phyloP scores from a whole-genome alignment of 2,888 invertebrate genomes.

The Philaethria dido region DNA sequence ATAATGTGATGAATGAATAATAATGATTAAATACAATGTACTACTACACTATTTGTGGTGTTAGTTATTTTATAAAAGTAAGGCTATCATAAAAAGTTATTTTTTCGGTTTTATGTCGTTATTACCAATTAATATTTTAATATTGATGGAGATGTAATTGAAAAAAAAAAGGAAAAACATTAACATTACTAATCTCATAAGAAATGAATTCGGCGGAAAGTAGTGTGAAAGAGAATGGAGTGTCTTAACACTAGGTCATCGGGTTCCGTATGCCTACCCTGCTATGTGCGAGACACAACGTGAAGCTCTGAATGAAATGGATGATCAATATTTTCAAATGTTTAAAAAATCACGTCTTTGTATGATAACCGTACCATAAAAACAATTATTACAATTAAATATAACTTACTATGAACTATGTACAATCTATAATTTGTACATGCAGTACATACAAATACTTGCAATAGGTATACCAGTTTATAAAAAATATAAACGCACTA shows the following conservation, averaged over 20 bases:
- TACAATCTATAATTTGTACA: conserved; percentile 64
- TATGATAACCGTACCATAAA: conserved; percentile 19
- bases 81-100: conserved; percentile 11
- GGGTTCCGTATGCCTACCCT: too few relatives aligned
- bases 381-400: conserved; percentile 21
- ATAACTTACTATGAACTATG: conserved; percentile 17
- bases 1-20: neutral
- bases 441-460: conserved; percentile 52
- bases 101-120: too few relatives aligned
- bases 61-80: neutral
- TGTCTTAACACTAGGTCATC: too few relatives aligned
- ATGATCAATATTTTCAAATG: too few relatives aligned
- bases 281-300: too few relatives aligned
- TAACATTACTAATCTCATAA: too few relatives aligned
- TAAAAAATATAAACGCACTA: conserved; percentile 45
- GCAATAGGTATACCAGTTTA: conserved; percentile 47
- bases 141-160: too few relatives aligned
- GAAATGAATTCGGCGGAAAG: too few relatives aligned
- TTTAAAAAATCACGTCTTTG: neutral
- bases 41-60: conserved; percentile 5
- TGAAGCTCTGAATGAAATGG: too few relatives aligned
- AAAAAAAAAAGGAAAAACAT: too few relatives aligned
- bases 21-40: conserved; percentile 22
- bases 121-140: neutral
- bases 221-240: too few relatives aligned